Percentiles rank a stretch among this genome's conserved stretches.
phyloP scores from a whole-genome alignment of 2,888 invertebrate species.

The Sisyra nigra region DNA sequence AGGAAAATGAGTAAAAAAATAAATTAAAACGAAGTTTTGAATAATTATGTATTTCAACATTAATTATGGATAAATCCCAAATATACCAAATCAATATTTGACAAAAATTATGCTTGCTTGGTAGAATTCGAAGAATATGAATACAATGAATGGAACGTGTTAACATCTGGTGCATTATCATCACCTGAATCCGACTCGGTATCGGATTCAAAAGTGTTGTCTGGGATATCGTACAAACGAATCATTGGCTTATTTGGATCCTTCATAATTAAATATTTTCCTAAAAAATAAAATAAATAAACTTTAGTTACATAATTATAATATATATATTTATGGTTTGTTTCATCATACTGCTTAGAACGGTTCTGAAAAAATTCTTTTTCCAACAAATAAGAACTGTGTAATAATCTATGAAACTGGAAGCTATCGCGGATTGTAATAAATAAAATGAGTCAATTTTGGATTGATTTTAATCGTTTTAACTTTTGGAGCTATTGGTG shows the following conservation, averaged over 20 bases:
- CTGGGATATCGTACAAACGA: constrained; percentile 93
- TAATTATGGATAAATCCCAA: not conserved
- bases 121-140: constrained; percentile 18
- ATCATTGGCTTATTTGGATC: constrained; percentile 98
- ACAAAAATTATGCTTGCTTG: not conserved
- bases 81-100: constrained; percentile 4
- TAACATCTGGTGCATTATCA: constrained; percentile 31
- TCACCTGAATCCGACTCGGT: constrained; percentile 81
- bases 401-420: too few species aligned
- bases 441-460: too few species aligned
- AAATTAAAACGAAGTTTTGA: too few species aligned
- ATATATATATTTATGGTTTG: not conserved
- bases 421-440: too few species aligned
- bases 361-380: too few species aligned
- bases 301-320: not conserved
- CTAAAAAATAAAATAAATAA: constrained; percentile 18
- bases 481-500: too few species aligned
- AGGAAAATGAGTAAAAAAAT: too few species aligned
- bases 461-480: too few species aligned
- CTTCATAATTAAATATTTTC: constrained; percentile 91
- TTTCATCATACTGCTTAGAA: not conserved
- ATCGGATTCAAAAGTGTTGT: constrained; percentile 96
- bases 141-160: constrained; percentile 26
- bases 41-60: not conserved
- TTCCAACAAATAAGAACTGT: too few species aligned